Evolutionary conservation across 2,113 vertebrate species (phyloP), one percentile per base, ranked within the genome.

Genomic region (Dasyornis broadbenti): DNA sequence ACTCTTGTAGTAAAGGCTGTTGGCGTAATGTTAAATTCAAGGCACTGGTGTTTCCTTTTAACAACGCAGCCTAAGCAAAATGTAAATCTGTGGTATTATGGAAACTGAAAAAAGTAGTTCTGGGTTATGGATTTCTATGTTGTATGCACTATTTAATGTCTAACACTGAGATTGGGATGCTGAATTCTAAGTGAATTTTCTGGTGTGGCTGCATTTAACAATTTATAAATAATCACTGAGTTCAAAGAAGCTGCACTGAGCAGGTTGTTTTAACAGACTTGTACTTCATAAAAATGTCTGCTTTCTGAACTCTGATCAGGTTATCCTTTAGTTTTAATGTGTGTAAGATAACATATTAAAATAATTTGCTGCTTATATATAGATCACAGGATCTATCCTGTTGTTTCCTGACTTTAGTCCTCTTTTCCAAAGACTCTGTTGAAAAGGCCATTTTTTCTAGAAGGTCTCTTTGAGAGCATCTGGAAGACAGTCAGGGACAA

Each of bases 231-330:
- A 40, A 44, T 13, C 20, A 27, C 9, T 16, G 21, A 35, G 5
- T 64, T 84, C 52, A 35, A 4, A 42, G 49, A n/a, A 72, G 18
- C 24, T 56, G 14, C 12, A 2, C 44, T 13, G 20, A 19, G 4
- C 11, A 75, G 61, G 13, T 23, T 66, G 6, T 15, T 89, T 82
- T 45, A 37, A 9, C 10, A 37, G 24, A 17, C 12, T 78, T 1
- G 0, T 12, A 13, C 11, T 70, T 78, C 1, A 2, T 52, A 60
- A 40, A 56, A 72, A 49, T 13, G 1, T 18, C 20, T 4, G 14
- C 30, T 68, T 89, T n/a, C 10, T 6, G 28, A 71, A 77, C 47
- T 26, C 4, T 35, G 8, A 8, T 24, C 6, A 15, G 39, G 9
- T 59, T 27, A 84, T 75, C 27, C n/a, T 81, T 82, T 76, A 56